A percentile compares a stretch with the other conserved stretches of the same genome.
phyloP scores from a whole-genome alignment of 2,888 invertebrate genomes.

The Xanthorhoe spadicearia region DNA sequence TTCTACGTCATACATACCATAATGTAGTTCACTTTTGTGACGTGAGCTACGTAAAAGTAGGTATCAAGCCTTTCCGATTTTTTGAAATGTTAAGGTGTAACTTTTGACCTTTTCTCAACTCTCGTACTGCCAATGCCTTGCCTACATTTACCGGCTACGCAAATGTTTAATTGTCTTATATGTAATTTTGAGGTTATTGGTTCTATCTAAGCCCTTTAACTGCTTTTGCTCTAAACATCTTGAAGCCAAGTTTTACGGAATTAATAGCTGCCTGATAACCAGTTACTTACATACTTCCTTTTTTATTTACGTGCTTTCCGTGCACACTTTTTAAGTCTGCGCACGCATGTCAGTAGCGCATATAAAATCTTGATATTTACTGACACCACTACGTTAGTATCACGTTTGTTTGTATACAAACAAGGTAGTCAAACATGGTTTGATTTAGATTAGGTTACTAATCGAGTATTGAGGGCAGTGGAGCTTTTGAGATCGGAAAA shows the following conservation, averaged over 20 bases:
- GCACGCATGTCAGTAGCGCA: conserved; percentile 5
- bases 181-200: conserved; percentile 20
- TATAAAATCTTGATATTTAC: conserved; percentile 14
- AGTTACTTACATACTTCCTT: background rate
- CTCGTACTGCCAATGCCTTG: conserved; percentile 47
- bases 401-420: conserved; percentile 14
- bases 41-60: conserved; percentile 39
- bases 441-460: conserved; percentile 1
- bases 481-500: background rate
- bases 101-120: conserved; percentile 45
- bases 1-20: conserved; percentile 44
- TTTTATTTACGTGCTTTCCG: background rate
- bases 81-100: conserved; percentile 48
- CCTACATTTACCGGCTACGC: conserved; percentile 57
- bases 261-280: background rate
- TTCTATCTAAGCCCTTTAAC: conserved; percentile 10
- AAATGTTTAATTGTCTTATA: conserved; percentile 45
- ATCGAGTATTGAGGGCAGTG: conserved; percentile 2
- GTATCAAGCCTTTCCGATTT: conserved; percentile 36
- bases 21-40: conserved; percentile 44
- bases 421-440: background rate
- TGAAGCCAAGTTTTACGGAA: background rate
- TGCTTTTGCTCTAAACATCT: conserved; percentile 13
- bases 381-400: conserved; percentile 17
- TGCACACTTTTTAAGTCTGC: background rate